Conservation (phyloP, 2,888 invertebrate species). For the Microplitis manilae region DNA sequence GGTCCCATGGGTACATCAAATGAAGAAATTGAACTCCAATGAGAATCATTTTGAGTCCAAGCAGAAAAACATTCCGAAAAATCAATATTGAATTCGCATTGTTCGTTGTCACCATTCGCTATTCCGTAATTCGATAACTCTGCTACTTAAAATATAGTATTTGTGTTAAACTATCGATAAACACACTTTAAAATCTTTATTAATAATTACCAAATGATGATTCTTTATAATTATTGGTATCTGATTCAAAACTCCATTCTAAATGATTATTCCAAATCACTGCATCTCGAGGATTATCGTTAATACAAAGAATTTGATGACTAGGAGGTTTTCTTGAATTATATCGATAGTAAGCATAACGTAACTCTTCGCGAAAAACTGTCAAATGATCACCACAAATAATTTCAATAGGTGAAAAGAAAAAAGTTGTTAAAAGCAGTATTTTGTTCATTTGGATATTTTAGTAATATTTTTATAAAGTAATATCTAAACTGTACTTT, state of each 20-base stretch:
- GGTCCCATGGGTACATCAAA: constrained; percentile 51
- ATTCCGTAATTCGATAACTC: not conserved
- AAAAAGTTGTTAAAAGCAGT: no score
- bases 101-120: not conserved
- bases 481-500: no score
- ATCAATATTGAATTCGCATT: not conserved
- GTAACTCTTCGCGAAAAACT: no score
- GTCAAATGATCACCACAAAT: no score
- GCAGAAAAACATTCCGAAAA: not conserved
- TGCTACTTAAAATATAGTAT: not conserved
- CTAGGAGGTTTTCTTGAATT: no score
- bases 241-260: not conserved
- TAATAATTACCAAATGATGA: not conserved
- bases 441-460: no score
- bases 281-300: constrained; percentile 25
- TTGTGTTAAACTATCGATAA: not conserved
- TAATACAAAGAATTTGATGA: constrained; percentile 19
- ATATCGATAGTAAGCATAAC: no score
- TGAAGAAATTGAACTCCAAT: constrained; percentile 52
- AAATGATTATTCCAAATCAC: constrained; percentile 28
- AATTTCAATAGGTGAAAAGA: no score
- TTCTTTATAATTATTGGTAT: not conserved
- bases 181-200: not conserved
- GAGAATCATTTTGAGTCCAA: not conserved
- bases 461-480: no score